Base-by-base conservation (phyloP, 1,140 invertebrate genomes). In the Streblospio benedicti region DNA sequence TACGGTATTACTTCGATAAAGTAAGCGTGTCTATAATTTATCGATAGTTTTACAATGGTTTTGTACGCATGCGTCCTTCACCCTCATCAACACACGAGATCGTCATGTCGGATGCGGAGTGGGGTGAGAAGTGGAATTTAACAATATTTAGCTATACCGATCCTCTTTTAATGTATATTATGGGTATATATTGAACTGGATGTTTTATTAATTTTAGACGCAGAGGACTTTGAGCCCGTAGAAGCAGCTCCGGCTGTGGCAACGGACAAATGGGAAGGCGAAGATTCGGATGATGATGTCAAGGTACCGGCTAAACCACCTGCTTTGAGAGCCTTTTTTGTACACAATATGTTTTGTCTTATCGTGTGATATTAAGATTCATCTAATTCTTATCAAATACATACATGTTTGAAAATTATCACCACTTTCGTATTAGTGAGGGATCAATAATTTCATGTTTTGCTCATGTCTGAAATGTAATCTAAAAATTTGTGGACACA, bases 221-320 rank as follows among this genome's bases (percentile, higher is more conserved):
- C 59, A 27, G 67, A 67, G 35, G 65, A 67, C 47, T 69, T 66
- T 57, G 63, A 64, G 58, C 67, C 63, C 45, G 44, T 50, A 25
- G 25, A 25, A 33, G 14, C 47, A 66, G 33, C 61, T 41, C 53
- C 59, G 57, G 18, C 53, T 35, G 44, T 18, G 53, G 55, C 58
- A 14, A 60, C 65, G 35, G 69, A 89, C 76, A 89, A 87, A 83
- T 91, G 89, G 89, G 87, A 88, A 75, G 89, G 88, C 55, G 89
- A 92, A 74, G 90, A 92, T 73, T 88, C 89, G 67, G 87, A 88
- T 60, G 87, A 89, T 57, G 85, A 87, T 62, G 86, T 91, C 62
- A 90, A 91, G 84, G 89, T 91, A 80, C 71, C 64, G 60, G 57
- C 35, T 31, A 16, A 23, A 18, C 4, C 23, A 51, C 18, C 23